These are phyloP conservation scores for Cryptocephalus primarius DNA, from an alignment of 2,888 invertebrate species.

Conservation along the genomic window DNA sequence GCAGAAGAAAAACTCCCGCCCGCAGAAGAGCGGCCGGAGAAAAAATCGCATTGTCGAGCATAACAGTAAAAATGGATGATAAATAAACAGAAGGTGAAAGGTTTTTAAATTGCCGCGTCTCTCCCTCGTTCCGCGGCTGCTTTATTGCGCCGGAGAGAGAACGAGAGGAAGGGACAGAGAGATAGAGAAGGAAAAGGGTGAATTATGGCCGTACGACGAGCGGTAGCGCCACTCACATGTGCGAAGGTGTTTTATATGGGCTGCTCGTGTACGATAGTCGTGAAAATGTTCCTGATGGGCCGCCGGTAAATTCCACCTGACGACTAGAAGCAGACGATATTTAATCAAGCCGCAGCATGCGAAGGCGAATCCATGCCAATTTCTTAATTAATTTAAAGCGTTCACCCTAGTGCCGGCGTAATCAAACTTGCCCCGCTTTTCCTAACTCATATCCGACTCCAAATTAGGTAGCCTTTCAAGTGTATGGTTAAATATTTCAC, in stretches of 20 bases:
- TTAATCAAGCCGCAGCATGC: neutral
- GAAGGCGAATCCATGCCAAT: too few species aligned
- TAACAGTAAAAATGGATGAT: conserved; percentile 7
- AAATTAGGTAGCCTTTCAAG: too few species aligned
- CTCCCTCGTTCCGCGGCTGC: conserved; percentile 5
- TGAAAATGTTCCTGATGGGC: conserved; percentile 7
- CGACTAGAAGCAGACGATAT: neutral
- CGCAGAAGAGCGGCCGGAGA: neutral
- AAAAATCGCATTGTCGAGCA: conserved; percentile 2
- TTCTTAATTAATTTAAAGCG: neutral
- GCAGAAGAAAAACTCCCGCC: neutral
- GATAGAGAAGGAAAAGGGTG: too few species aligned
- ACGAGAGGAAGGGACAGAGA: conserved; percentile 6
- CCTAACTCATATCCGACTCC: too few species aligned
- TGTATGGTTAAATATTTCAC: too few species aligned
- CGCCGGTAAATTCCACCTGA: conserved; percentile 13
- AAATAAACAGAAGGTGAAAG: conserved; percentile 5
- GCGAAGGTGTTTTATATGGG: conserved; percentile 29
- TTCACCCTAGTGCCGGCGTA: neutral
- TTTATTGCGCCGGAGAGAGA: neutral
- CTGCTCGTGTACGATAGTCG: conserved; percentile 21
- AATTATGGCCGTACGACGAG: conserved; percentile 23
- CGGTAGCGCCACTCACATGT: conserved; percentile 29
- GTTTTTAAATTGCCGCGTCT: conserved; percentile 2
- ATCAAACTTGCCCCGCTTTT: neutral